Evolutionary conservation across 2,888 invertebrate species (phyloP).

Genomic region (Hyposoter didymator): DNA sequence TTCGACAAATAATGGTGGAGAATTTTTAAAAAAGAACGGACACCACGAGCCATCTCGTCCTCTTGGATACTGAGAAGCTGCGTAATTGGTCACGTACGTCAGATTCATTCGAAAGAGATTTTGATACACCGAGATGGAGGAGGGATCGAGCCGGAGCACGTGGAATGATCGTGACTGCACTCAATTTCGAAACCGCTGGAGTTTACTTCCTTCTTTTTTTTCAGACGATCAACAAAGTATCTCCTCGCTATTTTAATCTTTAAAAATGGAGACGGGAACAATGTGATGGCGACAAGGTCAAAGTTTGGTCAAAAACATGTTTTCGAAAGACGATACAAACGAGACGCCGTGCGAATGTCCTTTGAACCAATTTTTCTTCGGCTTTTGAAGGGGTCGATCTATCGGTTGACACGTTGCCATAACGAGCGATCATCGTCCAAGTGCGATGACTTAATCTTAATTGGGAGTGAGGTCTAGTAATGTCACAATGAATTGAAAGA

Average conservation of each 20-base stretch:
- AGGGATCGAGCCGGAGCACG: slow-evolving; percentile 37
- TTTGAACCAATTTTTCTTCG: slow-evolving; percentile 24
- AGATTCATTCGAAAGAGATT: not conserved
- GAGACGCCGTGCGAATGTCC: not conserved
- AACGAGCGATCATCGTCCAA: slow-evolving; percentile 37
- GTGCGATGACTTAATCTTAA: slow-evolving; percentile 37
- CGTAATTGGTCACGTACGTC: slow-evolving; percentile 41
- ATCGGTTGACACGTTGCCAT: slow-evolving; percentile 32
- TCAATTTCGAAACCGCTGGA: slow-evolving; percentile 31
- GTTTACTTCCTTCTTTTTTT: slow-evolving; percentile 5
- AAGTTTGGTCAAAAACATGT: not conserved
- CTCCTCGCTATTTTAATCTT: not conserved
- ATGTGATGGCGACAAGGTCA: not conserved
- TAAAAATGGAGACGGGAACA: not conserved
- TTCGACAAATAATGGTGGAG: not conserved
- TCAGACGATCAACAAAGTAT: not conserved
- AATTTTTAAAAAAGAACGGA: not conserved
- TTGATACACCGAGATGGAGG: slow-evolving; percentile 1
- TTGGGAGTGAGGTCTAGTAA: slow-evolving; percentile 58
- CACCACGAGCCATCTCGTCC: not conserved
- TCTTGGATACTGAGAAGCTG: slow-evolving; percentile 7
- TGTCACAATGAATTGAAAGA: slow-evolving; percentile 7
- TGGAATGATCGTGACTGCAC: slow-evolving; percentile 47
- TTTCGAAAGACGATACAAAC: not conserved
- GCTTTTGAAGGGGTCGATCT: not conserved